Base-by-base conservation (phyloP, 1,140 invertebrate genomes). In the Sweltsa coloradensis region DNA sequence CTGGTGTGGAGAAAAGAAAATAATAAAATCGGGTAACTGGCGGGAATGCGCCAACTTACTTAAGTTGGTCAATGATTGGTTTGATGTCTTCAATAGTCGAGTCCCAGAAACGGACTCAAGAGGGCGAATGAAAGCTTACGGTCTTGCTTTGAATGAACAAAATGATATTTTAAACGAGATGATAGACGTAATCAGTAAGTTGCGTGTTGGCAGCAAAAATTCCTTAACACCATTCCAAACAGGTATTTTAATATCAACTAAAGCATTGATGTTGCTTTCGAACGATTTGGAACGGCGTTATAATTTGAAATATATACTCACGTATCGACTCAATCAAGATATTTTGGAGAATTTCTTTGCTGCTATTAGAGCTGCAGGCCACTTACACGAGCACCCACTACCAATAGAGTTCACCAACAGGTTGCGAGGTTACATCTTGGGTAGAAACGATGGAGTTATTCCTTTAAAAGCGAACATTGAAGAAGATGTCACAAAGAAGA, bases 401-500 rank as follows among this genome's bases (percentile, higher is more conserved):
- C 46, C 54, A 11, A 24, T 53, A n/a, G 55, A 59, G 37, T 59
- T 60, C 39, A 46, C 52, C 18, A 53, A 55, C 36, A 40, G 57
- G 26, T 24, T 60, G 0, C 29, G 54, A 29, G 29, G 45, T 11
- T 52, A 57, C 23, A 36, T 61, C 14, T 36, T 61, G 14, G 58
- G 59, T 13, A 27, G 25, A 19, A 42, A 48, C 27, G 14, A 5
- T 6, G 40, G 11, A 24, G 14, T 13, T 23, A 13, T 22, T 3
- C 25, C 16, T 6, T 23, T n/a, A 45, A 22, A n/a, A 14, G 3
- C 7, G 4, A 37, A 4, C 18, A 37, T 18, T 13, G 22, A 46
- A 19, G 46, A 7, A 16, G 50, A 45, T 29, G 21, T 14, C 7
- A n/a, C n/a, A 40, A 29, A 37, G 7, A 22, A 37, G 23, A 2